phyloP scores from a whole-genome alignment of 2,888 invertebrate species.

The Xanthorhoe designata region DNA sequence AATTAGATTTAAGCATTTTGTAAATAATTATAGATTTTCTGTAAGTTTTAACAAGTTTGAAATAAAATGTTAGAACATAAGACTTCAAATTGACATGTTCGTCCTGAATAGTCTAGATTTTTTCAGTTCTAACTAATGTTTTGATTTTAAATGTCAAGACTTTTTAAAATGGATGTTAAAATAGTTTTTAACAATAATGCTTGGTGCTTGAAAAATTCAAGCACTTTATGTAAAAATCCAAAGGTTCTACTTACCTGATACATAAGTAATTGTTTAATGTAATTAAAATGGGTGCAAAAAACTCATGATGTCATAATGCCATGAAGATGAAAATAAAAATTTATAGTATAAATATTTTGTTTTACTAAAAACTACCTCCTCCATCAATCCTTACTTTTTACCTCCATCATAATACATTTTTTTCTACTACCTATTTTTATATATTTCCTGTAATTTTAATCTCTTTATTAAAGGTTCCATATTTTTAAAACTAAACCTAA shows the following conservation, averaged over 20 bases:
- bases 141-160: not conserved
- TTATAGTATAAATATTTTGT: conserved; percentile 14
- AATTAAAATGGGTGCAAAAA: conserved; percentile 8
- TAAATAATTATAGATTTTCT: conserved; percentile 19
- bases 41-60: not conserved
- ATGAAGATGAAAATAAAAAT: conserved; percentile 24
- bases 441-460: not conserved
- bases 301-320: conserved; percentile 15
- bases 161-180: not conserved
- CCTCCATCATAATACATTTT: no score
- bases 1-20: conserved; percentile 4
- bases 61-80: not conserved
- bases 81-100: not conserved
- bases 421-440: no score
- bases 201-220: not conserved
- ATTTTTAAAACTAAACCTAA: no score
- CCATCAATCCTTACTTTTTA: no score
- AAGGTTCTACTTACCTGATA: conserved; percentile 22
- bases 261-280: conserved; percentile 11
- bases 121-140: no score
- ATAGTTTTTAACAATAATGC: not conserved
- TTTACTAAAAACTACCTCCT: not conserved
- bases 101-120: not conserved
- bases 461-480: not conserved
- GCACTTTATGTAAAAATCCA: conserved; percentile 15